Evolutionary conservation across 1,140 invertebrate genomes (phyloP).

Genomic region (Subanguina moxae): DNA sequence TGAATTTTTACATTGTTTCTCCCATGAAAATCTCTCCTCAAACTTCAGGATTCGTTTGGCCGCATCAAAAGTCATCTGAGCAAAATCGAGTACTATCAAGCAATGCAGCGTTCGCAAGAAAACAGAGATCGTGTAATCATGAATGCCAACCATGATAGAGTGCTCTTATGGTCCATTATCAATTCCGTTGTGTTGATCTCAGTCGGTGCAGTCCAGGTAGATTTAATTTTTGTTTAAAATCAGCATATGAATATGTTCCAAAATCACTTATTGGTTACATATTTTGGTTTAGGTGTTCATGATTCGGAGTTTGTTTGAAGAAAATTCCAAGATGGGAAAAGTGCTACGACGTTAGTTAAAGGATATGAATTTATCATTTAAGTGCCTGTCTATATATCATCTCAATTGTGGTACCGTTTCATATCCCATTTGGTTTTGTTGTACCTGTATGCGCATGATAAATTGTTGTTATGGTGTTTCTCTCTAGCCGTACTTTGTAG

Average conservation of each 20-base stretch:
- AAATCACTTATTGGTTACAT: background rate
- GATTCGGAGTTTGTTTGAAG: constrained; percentile 61
- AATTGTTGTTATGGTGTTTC: too few species aligned
- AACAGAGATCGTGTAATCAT: constrained; percentile 60
- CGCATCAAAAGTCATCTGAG: constrained; percentile 60
- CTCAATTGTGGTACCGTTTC: too few species aligned
- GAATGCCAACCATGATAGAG: constrained; percentile 26
- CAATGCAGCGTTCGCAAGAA: constrained; percentile 60
- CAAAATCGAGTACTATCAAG: constrained; percentile 60
- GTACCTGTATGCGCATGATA: too few species aligned
- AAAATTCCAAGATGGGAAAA: constrained; percentile 54
- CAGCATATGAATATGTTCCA: background rate
- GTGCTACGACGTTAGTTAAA: constrained; percentile 14
- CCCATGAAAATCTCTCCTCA: background rate
- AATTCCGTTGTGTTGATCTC: constrained; percentile 60
- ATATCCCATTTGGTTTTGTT: too few species aligned
- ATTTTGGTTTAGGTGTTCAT: constrained; percentile 45
- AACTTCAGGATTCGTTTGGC: constrained; percentile 58
- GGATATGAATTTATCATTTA: too few species aligned
- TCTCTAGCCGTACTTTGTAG: too few species aligned
- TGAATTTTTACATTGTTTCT: constrained; percentile 28
- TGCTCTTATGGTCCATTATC: constrained; percentile 60
- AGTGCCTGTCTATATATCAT: too few species aligned
- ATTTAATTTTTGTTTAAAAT: background rate
- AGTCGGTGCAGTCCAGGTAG: constrained; percentile 57